Base-by-base conservation (phyloP, 1,140 invertebrate species). In the Cryptotermes secundus region DNA sequence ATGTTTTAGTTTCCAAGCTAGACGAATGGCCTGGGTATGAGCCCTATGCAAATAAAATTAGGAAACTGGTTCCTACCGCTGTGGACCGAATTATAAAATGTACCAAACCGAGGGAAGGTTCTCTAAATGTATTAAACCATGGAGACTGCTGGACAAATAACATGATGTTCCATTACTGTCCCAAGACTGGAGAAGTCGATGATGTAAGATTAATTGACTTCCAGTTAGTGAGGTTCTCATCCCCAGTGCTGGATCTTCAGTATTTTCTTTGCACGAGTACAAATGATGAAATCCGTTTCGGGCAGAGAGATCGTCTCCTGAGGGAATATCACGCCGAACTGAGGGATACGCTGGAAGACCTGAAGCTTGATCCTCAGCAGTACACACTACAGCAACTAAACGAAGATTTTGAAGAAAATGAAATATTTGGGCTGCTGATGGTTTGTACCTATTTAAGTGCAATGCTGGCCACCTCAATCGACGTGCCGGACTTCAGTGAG, bases 131-230 rank as follows among this genome's bases (percentile, higher is more conserved):
- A 0, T 86, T 92, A 22, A 88, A 90, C 82, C 91, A 92, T 86
- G 92, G 92, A 16, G 91, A 92, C 86, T 91, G 91, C 38, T 92
- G 91, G 91, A 89, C 90, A 22, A 92, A 92, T 85, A 92, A 92
- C 85, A 91, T 92, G 85, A 89, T 92, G 89, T 92, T 91, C 86
- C 84, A 90, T 14, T 85, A 83, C 59, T 85, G 86, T 34, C 84
- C 83, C 26, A 38, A 86, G 9, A 80, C 85, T 26, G 86, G 83
- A 0, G 53, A 86, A n/a, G 59, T 87, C 0, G 53, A 87, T 0
- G 86, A 87, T 26, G 86, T 88, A 0, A 88, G 87, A 81, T 82
- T 91, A 0, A 85, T 91, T 31, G 91, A 92, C 84, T 89, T 91
- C 35, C 87, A 87, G 83, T 24, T 87, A 22, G 42, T 84, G 42